Percentiles rank a stretch among this genome's conserved stretches.
phyloP scores from a whole-genome alignment of 2,113 vertebrate genomes.

The Coptodon rendalli region DNA sequence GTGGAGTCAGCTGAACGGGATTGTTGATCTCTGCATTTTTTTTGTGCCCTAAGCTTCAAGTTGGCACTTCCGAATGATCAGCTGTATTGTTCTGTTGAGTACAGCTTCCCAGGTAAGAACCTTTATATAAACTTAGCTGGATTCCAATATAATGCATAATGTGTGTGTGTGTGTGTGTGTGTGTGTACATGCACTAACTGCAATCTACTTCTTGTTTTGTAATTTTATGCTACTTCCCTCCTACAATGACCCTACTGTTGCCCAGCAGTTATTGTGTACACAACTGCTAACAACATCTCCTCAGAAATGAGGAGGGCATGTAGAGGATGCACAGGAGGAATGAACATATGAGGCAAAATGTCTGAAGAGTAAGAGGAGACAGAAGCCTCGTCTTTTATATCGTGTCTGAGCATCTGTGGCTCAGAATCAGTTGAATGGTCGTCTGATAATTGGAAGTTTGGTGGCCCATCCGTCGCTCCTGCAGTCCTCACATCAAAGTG shows the following conservation, averaged over 20 bases:
- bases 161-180: background rate
- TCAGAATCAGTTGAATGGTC: background rate
- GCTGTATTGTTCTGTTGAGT: background rate
- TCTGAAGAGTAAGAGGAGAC: background rate
- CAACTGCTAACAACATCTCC: background rate
- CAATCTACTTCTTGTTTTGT: background rate
- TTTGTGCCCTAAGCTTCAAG: background rate
- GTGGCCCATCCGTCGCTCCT: background rate
- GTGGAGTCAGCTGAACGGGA: conserved; percentile 25
- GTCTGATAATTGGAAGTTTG: background rate
- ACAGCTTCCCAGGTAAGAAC: background rate
- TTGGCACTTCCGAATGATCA: background rate
- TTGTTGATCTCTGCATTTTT: background rate
- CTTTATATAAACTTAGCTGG: background rate
- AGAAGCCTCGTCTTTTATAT: background rate
- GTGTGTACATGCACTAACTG: background rate
- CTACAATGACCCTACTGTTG: background rate
- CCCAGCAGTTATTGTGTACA: background rate
- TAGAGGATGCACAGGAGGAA: background rate
- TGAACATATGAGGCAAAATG: background rate
- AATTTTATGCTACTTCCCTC: background rate
- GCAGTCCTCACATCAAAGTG: background rate
- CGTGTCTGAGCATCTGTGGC: background rate
- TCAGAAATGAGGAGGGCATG: background rate
- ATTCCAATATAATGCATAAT: background rate